Evolutionary conservation across 37 sponge, comb jelly and placozoan genomes (phyloP), one percentile per base, ranked within the genome.

Genomic region (Dysidea cf. avara): DNA sequence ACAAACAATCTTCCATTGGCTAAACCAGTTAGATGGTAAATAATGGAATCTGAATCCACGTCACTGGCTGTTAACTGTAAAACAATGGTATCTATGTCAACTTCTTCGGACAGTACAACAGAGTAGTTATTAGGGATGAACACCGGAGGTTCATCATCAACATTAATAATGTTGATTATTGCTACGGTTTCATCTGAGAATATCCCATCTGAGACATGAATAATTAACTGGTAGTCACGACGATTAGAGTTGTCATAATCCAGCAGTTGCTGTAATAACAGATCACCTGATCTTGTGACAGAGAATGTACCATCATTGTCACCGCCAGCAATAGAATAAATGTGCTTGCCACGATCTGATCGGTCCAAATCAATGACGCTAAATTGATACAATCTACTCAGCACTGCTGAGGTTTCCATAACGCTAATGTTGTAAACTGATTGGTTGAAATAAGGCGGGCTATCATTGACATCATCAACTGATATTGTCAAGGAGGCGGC

Each of bases 81-180:
- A 16, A 82, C 71, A 35, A 38, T 25, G 3, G 75, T 78, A 28
- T 72, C 78, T 38, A 36, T 6, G 2, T 67, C 43, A 14, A 57
- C 48, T 49, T 67, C 77, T 39, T 87, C 88, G 7, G 56, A 35
- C 18, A 87, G 39, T 21, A 17, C 31, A 5, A 37, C 66, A 30
- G 21, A 18, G 50, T 71, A 72, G 2, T 3, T 22, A 0, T 7
- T 26, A 30, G 55, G 60, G 31, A 22, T 50, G 60, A 81, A 87
- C 12, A 61, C 47, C 34, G 82, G 82, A 6, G 77, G 66, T 39
- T 80, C 78, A 56, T 77, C 88, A 39, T 87, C 77, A 3, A 81
- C 50, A 64, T 81, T 32, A 20, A n/a, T 55, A 2, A 87, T 73
- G 17, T 5, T 5, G 53, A 85, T 65, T 9, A 5, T 72, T 2